Conservation (phyloP, 53 echinoderm and acorn worm genomes). For the Echinarachnius parma region DNA sequence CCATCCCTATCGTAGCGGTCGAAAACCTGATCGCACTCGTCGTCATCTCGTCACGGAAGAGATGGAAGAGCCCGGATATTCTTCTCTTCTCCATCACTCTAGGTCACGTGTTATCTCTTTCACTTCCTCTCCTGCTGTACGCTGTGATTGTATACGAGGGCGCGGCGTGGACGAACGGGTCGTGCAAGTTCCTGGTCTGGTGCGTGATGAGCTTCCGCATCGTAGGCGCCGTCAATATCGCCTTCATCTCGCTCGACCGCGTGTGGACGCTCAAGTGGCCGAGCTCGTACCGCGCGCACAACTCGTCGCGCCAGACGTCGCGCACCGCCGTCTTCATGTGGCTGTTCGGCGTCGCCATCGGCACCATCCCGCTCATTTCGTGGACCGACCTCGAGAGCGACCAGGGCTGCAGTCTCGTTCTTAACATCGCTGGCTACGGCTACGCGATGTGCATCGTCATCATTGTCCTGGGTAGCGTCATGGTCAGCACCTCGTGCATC, state of each 20-base stretch:
- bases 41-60: conserved; percentile 67
- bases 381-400: conserved; percentile 47
- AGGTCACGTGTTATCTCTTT: conserved; percentile 67
- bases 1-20: conserved; percentile 56
- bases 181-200: conserved; percentile 89
- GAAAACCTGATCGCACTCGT: conserved; percentile 74
- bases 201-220: conserved; percentile 82
- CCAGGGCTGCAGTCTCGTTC: conserved; percentile 66
- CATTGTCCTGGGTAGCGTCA: conserved; percentile 69
- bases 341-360: conserved; percentile 83
- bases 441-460: conserved; percentile 82
- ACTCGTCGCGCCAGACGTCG: conserved; percentile 75
- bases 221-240: conserved; percentile 72
- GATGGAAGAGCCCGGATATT: conserved; percentile 94
- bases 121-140: conserved; percentile 71
- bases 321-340: conserved; percentile 83
- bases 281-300: conserved; percentile 78
- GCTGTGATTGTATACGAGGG: conserved; percentile 44
- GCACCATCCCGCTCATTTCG: conserved; percentile 68
- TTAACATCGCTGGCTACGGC: conserved; percentile 70
- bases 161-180: conserved; percentile 46
- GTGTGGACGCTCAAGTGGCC: conserved; percentile 98
- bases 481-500: conserved; percentile 60
- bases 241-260: conserved; percentile 82
- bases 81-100: conserved; percentile 79